phyloP scores from a whole-genome alignment of 2,797 vertebrate genomes.

The Pygocentrus nattereri region DNA sequence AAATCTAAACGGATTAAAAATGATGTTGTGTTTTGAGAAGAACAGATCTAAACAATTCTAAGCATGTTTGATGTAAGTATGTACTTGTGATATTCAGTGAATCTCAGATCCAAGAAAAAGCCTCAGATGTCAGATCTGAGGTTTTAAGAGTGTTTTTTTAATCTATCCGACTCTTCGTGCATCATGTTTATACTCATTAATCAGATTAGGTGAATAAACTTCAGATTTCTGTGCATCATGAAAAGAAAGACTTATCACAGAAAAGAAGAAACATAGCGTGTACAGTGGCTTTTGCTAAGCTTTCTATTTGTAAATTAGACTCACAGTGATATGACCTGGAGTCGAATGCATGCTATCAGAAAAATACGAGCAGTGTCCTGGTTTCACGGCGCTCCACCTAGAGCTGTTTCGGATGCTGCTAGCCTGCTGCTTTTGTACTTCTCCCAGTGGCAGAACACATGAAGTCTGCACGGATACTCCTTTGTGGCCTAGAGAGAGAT shows the following conservation, averaged over 20 bases:
- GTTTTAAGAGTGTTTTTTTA: background rate
- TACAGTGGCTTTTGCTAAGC: background rate
- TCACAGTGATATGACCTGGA: background rate
- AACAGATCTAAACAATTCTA: background rate
- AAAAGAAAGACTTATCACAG: background rate
- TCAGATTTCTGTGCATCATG: background rate
- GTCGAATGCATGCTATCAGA: background rate
- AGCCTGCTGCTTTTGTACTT: background rate
- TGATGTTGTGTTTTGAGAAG: background rate
- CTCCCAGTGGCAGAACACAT: background rate
- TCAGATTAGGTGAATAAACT: background rate
- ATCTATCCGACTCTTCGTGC: background rate
- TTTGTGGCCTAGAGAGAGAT: background rate
- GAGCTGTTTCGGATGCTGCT: background rate
- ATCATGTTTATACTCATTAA: background rate
- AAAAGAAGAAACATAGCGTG: background rate
- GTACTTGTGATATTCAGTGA: background rate
- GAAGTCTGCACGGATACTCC: background rate
- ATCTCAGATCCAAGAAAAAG: background rate
- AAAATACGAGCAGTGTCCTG: background rate
- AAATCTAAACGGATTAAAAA: background rate
- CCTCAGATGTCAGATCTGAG: background rate
- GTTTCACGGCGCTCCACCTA: background rate
- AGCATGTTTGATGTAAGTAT: background rate
- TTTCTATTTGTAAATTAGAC: conserved; percentile 1